Evolutionary conservation across 2,797 vertebrate genomes (phyloP).

Genomic region (Syngnathus rostellatus): DNA sequence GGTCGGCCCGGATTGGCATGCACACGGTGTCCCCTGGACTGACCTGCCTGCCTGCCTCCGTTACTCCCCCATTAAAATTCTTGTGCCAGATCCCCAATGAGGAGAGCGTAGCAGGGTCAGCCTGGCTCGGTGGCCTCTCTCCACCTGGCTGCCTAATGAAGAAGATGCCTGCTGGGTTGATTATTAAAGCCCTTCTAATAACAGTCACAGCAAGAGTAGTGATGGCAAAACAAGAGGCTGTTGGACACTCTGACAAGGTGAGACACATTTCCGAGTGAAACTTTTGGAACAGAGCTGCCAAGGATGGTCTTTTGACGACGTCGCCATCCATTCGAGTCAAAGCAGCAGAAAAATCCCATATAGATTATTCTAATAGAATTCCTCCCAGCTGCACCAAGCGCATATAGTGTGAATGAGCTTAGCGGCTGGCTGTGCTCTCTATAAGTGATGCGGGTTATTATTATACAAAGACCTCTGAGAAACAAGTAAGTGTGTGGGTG

Average conservation of each 20-base stretch:
- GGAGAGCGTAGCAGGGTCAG: conserved; percentile 59
- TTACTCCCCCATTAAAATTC: conserved; percentile 67
- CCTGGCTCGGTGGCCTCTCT: conserved; percentile 51
- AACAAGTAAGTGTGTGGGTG: neutral
- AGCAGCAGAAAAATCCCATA: neutral
- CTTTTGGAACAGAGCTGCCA: neutral
- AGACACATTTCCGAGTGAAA: conserved; percentile 3
- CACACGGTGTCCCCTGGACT: conserved; percentile 49
- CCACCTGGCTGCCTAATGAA: conserved; percentile 61
- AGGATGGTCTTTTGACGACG: neutral
- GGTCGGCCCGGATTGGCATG: conserved; percentile 65
- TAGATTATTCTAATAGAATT: neutral
- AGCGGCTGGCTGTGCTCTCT: neutral
- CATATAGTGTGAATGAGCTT: neutral
- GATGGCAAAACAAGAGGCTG: conserved; percentile 29
- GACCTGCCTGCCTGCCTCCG: conserved; percentile 58
- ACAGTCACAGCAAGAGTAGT: conserved; percentile 40
- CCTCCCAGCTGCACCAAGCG: neutral
- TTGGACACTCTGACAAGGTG: conserved; percentile 3
- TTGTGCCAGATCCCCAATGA: conserved; percentile 64
- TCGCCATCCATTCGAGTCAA: neutral
- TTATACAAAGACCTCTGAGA: neutral
- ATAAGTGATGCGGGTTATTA: neutral
- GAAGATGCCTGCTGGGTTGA: conserved; percentile 64
- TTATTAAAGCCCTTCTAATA: conserved; percentile 67